phyloP scores from a whole-genome alignment of 2,888 invertebrate genomes.

The Stratiomys singularior region DNA sequence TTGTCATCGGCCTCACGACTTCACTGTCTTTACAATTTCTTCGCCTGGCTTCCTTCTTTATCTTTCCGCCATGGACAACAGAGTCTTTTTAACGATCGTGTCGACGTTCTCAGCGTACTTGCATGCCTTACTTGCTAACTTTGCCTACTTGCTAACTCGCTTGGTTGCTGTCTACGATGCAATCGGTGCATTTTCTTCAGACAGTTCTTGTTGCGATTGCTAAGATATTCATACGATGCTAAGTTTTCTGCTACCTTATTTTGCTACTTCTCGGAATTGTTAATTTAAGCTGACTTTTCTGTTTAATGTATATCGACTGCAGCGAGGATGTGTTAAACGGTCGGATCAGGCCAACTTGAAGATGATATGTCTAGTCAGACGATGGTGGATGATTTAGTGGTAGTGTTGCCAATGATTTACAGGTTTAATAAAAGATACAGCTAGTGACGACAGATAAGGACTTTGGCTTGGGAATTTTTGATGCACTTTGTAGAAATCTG shows the following conservation, averaged over 20 bases:
- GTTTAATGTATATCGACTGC: slow-evolving; percentile 8
- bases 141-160: neutral
- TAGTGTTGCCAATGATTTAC: neutral
- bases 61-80: slow-evolving; percentile 8
- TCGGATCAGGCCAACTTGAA: neutral
- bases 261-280: slow-evolving; percentile 54
- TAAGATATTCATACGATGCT: slow-evolving; percentile 47
- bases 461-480: too few species aligned
- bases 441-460: too few species aligned
- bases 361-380: slow-evolving; percentile 6
- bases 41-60: slow-evolving; percentile 21
- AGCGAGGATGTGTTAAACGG: neutral
- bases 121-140: neutral
- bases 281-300: slow-evolving; percentile 45
- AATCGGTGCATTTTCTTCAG: slow-evolving; percentile 22
- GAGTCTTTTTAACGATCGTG: too few species aligned
- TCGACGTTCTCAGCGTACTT: too few species aligned
- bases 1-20: slow-evolving; percentile 26
- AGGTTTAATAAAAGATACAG: neutral
- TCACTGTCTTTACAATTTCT: slow-evolving; percentile 33
- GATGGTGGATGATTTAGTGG: neutral
- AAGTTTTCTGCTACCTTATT: slow-evolving; percentile 53
- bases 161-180: slow-evolving; percentile 10
- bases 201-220: slow-evolving; percentile 5
- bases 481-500: too few species aligned